phyloP scores from a whole-genome alignment of 1,140 invertebrate species.

The Drosophila burlai region DNA sequence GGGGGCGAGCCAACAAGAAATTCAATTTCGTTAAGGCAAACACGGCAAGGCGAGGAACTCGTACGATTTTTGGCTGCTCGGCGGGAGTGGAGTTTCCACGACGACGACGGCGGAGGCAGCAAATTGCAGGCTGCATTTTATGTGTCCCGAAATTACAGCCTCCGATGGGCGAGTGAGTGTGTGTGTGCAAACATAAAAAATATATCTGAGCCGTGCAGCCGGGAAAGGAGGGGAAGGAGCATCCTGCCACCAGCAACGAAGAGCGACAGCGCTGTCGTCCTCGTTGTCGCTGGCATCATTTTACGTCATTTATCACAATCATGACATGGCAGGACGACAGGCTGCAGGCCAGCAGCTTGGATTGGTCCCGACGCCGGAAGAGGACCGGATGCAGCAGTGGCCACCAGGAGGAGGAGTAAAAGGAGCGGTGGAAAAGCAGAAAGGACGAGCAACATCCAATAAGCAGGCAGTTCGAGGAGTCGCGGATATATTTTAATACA shows the following conservation, averaged over 20 bases:
- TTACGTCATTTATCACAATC: slow-evolving; percentile 83
- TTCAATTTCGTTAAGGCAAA: slow-evolving; percentile 81
- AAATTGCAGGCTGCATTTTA: slow-evolving; percentile 82
- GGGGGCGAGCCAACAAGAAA: slow-evolving; percentile 61
- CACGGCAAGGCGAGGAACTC: slow-evolving; percentile 47
- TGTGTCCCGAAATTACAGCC: slow-evolving; percentile 75
- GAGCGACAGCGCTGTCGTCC: slow-evolving; percentile 59
- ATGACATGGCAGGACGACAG: slow-evolving; percentile 74
- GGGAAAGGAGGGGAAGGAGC: not conserved
- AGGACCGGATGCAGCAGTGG: slow-evolving; percentile 20
- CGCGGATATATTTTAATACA: slow-evolving; percentile 68
- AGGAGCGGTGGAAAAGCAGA: not conserved
- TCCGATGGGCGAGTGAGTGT: slow-evolving; percentile 20
- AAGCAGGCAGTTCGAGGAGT: slow-evolving; percentile 26
- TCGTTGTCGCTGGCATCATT: slow-evolving; percentile 79
- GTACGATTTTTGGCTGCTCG: slow-evolving; percentile 65
- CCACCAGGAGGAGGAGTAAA: not conserved
- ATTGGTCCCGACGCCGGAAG: slow-evolving; percentile 31
- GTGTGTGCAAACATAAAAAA: slow-evolving; percentile 56
- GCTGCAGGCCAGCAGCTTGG: slow-evolving; percentile 40
- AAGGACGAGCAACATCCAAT: slow-evolving; percentile 10
- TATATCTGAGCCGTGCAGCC: slow-evolving; percentile 53
- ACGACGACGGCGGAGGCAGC: slow-evolving; percentile 30
- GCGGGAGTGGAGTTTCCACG: slow-evolving; percentile 12
- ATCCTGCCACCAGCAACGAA: slow-evolving; percentile 47